Percentiles rank a stretch among this genome's conserved stretches.
phyloP scores from a whole-genome alignment of 2,888 invertebrate species.

The Eupithecia dodoneata region DNA sequence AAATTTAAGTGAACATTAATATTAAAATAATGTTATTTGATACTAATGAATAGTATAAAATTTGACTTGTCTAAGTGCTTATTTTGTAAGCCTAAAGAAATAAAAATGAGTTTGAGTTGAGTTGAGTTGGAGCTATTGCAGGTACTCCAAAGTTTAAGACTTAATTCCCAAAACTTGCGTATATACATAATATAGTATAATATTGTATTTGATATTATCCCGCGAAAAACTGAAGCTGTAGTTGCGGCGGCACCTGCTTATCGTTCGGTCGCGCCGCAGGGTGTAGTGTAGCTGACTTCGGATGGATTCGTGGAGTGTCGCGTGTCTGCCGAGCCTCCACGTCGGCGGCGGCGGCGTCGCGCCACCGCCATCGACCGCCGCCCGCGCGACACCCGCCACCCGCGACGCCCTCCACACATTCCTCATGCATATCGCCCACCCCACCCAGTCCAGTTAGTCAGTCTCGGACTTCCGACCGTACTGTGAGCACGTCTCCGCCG shows the following conservation, averaged over 20 bases:
- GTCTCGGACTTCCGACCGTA: constrained; percentile 50
- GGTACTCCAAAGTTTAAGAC: neutral
- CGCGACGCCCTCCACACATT: constrained; percentile 58
- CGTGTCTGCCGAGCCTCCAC: constrained; percentile 81
- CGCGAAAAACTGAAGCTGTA: neutral
- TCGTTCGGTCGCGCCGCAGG: constrained; percentile 19
- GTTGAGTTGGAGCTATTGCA: neutral
- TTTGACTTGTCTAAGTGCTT: too few species aligned
- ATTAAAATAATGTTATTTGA: too few species aligned
- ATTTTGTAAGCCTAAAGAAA: too few species aligned
- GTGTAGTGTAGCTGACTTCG: constrained; percentile 49
- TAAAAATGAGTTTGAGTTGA: too few species aligned
- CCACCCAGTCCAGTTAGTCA: constrained; percentile 56
- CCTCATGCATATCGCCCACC: constrained; percentile 51
- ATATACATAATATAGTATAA: neutral
- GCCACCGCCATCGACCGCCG: constrained; percentile 70
- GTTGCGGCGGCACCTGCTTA: constrained; percentile 11
- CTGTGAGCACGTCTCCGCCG: constrained; percentile 49
- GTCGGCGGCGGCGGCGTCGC: constrained; percentile 69
- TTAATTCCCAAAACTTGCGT: neutral
- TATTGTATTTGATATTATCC: neutral
- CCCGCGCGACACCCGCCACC: constrained; percentile 52
- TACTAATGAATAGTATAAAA: too few species aligned
- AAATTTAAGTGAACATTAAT: too few species aligned
- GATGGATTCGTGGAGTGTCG: constrained; percentile 70